Evolutionary conservation across 1,140 invertebrate genomes (phyloP).

Genomic region (Drosophila nigromelanica): DNA sequence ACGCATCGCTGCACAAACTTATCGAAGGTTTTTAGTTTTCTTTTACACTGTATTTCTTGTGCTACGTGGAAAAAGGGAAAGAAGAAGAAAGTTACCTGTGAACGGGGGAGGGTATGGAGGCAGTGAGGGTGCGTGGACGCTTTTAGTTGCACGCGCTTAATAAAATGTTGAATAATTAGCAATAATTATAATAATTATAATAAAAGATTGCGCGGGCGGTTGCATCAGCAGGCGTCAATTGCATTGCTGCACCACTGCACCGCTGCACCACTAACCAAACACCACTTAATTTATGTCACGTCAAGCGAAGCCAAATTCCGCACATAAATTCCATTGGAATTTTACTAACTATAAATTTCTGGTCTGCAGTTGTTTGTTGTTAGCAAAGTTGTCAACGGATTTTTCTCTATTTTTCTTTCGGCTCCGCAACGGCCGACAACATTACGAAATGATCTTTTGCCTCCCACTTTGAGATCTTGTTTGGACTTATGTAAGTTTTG

Average conservation of each 20-base stretch:
- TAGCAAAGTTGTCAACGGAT: conserved; percentile 67
- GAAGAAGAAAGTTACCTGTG: conserved; percentile 4
- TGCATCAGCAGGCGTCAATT: conserved; percentile 57
- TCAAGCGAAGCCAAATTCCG: conserved; percentile 46
- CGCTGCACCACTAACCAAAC: conserved; percentile 65
- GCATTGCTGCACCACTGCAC: conserved; percentile 42
- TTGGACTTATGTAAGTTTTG: conserved; percentile 22
- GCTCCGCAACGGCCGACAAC: conserved; percentile 21
- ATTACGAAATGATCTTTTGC: conserved; percentile 67
- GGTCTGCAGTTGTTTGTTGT: conserved; percentile 54
- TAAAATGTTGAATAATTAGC: conserved; percentile 78
- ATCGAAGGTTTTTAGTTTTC: conserved; percentile 26
- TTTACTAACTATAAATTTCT: conserved; percentile 68
- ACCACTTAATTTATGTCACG: conserved; percentile 73
- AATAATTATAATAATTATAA: conserved; percentile 74
- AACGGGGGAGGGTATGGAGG: neutral
- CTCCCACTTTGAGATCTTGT: conserved; percentile 46
- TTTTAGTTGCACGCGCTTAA: conserved; percentile 70
- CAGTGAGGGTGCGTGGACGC: neutral
- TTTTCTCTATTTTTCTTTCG: conserved; percentile 36
- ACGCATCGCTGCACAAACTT: conserved; percentile 55
- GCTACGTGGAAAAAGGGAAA: neutral
- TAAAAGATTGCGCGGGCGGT: conserved; percentile 66
- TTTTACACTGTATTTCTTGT: conserved; percentile 10
- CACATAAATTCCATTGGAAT: conserved; percentile 73